These are phyloP conservation scores for Trypoxylon attenuatum DNA, from an alignment of 2,888 invertebrate species.

Conservation along the genomic window DNA sequence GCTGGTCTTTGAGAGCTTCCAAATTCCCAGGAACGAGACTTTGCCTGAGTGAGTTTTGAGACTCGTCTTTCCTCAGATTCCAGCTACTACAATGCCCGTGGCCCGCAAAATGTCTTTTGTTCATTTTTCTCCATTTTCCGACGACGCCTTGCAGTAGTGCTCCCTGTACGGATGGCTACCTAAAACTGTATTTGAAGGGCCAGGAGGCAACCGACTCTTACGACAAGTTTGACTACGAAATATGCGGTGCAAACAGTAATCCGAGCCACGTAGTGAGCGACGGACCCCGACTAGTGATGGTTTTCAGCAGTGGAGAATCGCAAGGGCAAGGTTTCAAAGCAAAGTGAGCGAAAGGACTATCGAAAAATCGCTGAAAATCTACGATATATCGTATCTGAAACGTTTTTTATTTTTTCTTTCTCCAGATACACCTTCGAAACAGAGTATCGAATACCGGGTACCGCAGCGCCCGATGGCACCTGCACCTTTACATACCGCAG, in stretches of 20 bases:
- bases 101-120: not conserved
- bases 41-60: slow-evolving; percentile 85
- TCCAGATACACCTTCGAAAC: slow-evolving; percentile 76
- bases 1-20: slow-evolving; percentile 91
- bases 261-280: slow-evolving; percentile 91
- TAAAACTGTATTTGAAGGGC: slow-evolving; percentile 93
- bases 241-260: slow-evolving; percentile 88
- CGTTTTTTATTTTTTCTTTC: slow-evolving; percentile 5
- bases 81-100: too few species aligned
- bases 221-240: slow-evolving; percentile 94
- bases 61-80: not conserved
- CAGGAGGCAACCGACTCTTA: slow-evolving; percentile 95
- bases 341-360: slow-evolving; percentile 32
- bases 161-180: slow-evolving; percentile 89
- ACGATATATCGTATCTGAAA: too few species aligned
- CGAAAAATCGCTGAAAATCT: too few species aligned
- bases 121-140: not conserved
- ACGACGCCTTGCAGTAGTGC: slow-evolving; percentile 74
- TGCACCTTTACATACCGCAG: slow-evolving; percentile 95
- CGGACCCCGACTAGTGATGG: slow-evolving; percentile 94
- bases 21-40: slow-evolving; percentile 90
- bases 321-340: slow-evolving; percentile 95
- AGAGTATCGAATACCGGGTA: slow-evolving; percentile 96
- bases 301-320: slow-evolving; percentile 94
- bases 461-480: slow-evolving; percentile 92